Base-by-base conservation (phyloP, 1,140 invertebrate species). In the Musca domestica region DNA sequence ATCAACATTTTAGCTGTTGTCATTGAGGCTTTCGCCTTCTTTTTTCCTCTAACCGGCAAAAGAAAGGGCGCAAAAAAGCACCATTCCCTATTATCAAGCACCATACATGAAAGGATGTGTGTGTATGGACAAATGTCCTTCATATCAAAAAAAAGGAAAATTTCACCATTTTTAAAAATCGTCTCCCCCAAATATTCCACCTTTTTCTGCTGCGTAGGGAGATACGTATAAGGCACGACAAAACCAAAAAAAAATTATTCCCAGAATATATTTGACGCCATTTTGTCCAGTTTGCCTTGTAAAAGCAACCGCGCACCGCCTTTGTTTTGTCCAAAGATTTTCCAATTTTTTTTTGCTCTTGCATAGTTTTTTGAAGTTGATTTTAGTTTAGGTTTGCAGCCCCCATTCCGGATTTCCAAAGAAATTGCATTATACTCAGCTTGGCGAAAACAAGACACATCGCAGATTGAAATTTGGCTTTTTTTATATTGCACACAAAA, bases 221-320 rank as follows among this genome's bases (percentile, higher is more conserved):
- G 27, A 41, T 58, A 30, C n/a, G 17, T 27, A 20, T 27, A 34
- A 12, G 30, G 34, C 7, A 61, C 30, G 17, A 34, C n/a, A 30
- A 30, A 30, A 30, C 3, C 27, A 30, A 41, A 41, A 41, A 41
- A 41, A 7, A 41, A 2, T 41, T 10, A 41, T 12, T 41, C 6
- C 10, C 4, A 41, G 10, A 41, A 41, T 10, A 41, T 41, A 41
- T 61, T 61, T 61, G 56, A 61, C 56, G 56, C 56, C 56, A 61
- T 61, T 61, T 61, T 61, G 56, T 34, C 56, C 56, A 61, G 27
- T 61, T 61, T 41, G 25, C 23, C n/a, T 58, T 58, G 19, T 61
- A 10, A 34, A 61, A 61, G 19, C 19, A 23, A 19, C 27, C n/a
- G 15, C 49, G 41, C 12, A 51, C 48, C n/a, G 20, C 48, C 17